A percentile compares a stretch with the other conserved stretches of the same genome.
These are phyloP conservation scores for Drosophila neutralis DNA, from an alignment of 2,888 invertebrate genomes.

Conservation along the genomic window DNA sequence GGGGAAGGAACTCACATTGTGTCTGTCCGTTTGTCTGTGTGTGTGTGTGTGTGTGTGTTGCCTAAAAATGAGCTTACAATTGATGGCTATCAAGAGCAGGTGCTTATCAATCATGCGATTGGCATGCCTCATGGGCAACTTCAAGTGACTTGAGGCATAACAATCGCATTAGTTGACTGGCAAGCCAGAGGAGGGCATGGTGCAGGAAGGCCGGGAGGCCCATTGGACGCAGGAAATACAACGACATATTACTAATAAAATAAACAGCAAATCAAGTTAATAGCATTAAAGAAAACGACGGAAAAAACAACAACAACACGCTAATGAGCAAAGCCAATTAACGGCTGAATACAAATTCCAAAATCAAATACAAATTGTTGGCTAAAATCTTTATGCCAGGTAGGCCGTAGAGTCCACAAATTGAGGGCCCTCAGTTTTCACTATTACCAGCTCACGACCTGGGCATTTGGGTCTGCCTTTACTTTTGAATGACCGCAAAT, in stretches of 20 bases:
- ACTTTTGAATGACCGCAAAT: slow-evolving; percentile 19
- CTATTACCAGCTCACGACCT: slow-evolving; percentile 36
- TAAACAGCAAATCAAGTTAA: slow-evolving; percentile 80
- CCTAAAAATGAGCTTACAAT: slow-evolving; percentile 42
- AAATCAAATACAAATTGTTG: slow-evolving; percentile 66
- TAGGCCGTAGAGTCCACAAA: slow-evolving; percentile 11
- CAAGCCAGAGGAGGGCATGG: not conserved
- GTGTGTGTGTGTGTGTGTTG: slow-evolving; percentile 30
- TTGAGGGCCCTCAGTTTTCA: slow-evolving; percentile 55
- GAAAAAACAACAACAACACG: slow-evolving; percentile 43
- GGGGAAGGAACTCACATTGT: slow-evolving; percentile 9
- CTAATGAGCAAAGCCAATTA: slow-evolving; percentile 81
- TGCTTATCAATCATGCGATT: slow-evolving; percentile 64
- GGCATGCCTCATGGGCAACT: slow-evolving; percentile 55
- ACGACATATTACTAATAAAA: slow-evolving; percentile 76
- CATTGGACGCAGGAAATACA: slow-evolving; percentile 72
- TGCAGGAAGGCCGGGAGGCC: not conserved
- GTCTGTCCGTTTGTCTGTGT: slow-evolving; percentile 7
- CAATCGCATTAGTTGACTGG: slow-evolving; percentile 73
- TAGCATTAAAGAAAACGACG: slow-evolving; percentile 70
- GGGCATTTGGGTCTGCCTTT: slow-evolving; percentile 9
- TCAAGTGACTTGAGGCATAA: slow-evolving; percentile 65
- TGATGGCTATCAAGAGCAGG: slow-evolving; percentile 42
- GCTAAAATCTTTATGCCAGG: slow-evolving; percentile 49
- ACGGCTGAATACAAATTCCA: slow-evolving; percentile 76